Evolutionary conservation across 1,140 invertebrate species (phyloP).

Genomic region (Sitophilus oryzae): DNA sequence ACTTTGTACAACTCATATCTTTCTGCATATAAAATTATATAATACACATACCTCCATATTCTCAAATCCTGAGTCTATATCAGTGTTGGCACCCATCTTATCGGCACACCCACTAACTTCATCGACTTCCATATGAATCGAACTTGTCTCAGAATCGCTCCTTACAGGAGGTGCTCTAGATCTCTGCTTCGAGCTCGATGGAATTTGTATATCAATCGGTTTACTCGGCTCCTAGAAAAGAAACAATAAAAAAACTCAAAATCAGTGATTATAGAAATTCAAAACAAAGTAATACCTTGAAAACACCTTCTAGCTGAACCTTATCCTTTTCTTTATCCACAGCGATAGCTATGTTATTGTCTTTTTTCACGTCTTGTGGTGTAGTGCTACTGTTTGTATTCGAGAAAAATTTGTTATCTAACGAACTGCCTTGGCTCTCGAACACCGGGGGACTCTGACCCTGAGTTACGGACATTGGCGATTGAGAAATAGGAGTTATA

Average conservation of each 20-base stretch:
- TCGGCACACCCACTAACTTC: constrained; percentile 46
- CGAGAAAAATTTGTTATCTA: constrained; percentile 25
- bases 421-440: constrained; percentile 17
- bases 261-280: neutral
- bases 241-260: neutral
- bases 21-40: too few relatives aligned
- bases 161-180: constrained; percentile 31
- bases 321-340: constrained; percentile 9
- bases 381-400: neutral
- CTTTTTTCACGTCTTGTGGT: constrained; percentile 2
- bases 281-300: constrained; percentile 24
- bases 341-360: constrained; percentile 4
- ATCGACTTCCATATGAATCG: constrained; percentile 54
- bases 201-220: constrained; percentile 37
- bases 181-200: constrained; percentile 33
- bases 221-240: constrained; percentile 32
- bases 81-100: constrained; percentile 50
- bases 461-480: constrained; percentile 31
- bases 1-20: too few relatives aligned
- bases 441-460: constrained; percentile 38
- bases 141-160: constrained; percentile 42
- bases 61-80: constrained; percentile 69
- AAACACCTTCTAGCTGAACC: constrained; percentile 28
- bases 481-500: constrained; percentile 39
- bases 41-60: constrained; percentile 60